Evolutionary conservation across 2,797 vertebrate genomes (phyloP), one percentile per base, ranked within the genome.

Genomic region (Pipistrellus pygmaeus): DNA sequence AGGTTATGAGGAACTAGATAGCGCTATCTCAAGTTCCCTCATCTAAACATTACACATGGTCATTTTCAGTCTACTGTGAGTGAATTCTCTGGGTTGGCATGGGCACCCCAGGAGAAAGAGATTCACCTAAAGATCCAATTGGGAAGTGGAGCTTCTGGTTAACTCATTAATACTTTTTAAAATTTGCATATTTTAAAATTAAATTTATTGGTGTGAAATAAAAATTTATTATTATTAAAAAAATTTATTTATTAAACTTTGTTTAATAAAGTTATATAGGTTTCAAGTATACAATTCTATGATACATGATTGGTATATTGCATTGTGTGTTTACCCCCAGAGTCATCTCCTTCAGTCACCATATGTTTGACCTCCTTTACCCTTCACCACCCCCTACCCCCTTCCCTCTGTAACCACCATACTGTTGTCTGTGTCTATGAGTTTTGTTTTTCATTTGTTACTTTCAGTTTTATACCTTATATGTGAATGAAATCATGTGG

Each of bases 41-140:
- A 57, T 48, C 46, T 68, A 25, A 51, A 38, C 78, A 51, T 9
- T 30, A 35, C 25, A n/a, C 13, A 44, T 4, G 5, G 6, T 38
- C 51, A 2, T 69, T 62, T 48, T 41, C 0, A 5, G 1, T 35
- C 23, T 4, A 6, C 20, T 11, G 0, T 0, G 8, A 35, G 57
- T 55, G 30, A 46, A 15, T 72, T 10, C 2, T 21, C 13, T 57
- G 8, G 2, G 21, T 21, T 83, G 68, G 75, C 35, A 62, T 1
- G 0, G 23, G 10, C 3, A 20, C 12, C 23, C 2, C 4, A 5
- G 15, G 32, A 38, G 32, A 38, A n/a, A n/a, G 35, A 35, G 21
- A 83, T 18, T 78, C 21, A 20, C 30, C 20, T 21, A 12, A 48
- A 32, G 10, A 73, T 69, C 48, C 48, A 87, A 1, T 48, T 3